A percentile compares a stretch with the other conserved stretches of the same genome.
phyloP scores from a whole-genome alignment of 2,113 vertebrate species.

The Prunella himalayana region DNA sequence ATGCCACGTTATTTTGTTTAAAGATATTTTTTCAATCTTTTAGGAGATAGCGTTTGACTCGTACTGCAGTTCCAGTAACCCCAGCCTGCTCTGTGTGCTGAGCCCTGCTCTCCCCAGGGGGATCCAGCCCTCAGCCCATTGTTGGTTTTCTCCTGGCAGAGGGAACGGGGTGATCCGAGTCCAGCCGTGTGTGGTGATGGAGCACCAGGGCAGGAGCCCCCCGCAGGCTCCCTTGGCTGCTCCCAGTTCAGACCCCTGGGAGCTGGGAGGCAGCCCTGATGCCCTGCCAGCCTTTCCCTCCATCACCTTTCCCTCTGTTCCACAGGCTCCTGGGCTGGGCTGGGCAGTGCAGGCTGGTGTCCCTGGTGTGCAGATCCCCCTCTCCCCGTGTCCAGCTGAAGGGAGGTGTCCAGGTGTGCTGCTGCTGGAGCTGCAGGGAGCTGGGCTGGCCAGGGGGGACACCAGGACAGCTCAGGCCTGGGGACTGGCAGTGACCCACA shows the following conservation, averaged over 20 bases:
- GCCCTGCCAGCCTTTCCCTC: neutral
- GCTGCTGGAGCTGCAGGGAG: neutral
- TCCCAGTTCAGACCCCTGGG: neutral
- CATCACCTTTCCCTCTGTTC: neutral
- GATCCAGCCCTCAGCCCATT: neutral
- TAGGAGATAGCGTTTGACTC: constrained; percentile 63
- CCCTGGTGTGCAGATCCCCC: neutral
- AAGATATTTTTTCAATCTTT: constrained; percentile 70
- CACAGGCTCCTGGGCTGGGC: neutral
- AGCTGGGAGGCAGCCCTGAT: neutral
- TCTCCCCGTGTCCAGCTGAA: neutral
- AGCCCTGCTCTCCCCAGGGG: neutral
- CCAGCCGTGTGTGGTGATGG: neutral
- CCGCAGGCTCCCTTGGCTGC: neutral
- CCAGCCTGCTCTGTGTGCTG: constrained; percentile 13
- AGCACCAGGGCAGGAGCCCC: neutral
- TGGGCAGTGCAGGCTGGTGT: neutral
- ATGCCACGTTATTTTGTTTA: constrained; percentile 75
- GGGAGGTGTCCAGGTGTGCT: neutral
- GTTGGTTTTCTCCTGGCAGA: neutral
- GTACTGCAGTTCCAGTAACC: constrained; percentile 40
- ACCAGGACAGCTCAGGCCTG: neutral
- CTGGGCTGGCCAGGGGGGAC: neutral
- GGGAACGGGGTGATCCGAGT: neutral
- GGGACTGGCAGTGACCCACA: neutral